phyloP scores from a whole-genome alignment of 2,888 invertebrate genomes.

The Biston betularia region DNA sequence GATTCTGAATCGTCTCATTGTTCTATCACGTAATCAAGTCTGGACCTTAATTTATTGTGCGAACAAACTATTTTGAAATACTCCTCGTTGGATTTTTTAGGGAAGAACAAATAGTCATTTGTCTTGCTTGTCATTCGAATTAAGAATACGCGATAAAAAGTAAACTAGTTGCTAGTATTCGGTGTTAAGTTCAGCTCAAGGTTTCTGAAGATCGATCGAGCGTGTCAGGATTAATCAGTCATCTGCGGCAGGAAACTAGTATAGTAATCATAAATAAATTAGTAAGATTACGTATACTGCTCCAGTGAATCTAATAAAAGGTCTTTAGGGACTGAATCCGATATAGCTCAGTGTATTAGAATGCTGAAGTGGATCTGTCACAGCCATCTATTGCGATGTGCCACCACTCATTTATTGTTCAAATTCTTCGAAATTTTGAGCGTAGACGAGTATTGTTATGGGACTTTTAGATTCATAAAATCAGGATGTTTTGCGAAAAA shows the following conservation, averaged over 20 bases:
- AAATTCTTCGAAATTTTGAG: too few relatives aligned
- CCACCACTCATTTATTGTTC: too few relatives aligned
- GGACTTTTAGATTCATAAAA: too few relatives aligned
- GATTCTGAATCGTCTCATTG: slow-evolving; percentile 34
- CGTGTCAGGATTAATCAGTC: slow-evolving; percentile 20
- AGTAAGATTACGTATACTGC: neutral
- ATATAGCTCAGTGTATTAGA: neutral
- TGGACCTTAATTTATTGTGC: slow-evolving; percentile 39
- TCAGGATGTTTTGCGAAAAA: too few relatives aligned
- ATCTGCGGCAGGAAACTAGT: slow-evolving; percentile 10
- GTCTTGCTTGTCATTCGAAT: slow-evolving; percentile 37
- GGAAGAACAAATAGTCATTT: slow-evolving; percentile 36
- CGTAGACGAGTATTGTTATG: too few relatives aligned
- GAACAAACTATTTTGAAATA: slow-evolving; percentile 40
- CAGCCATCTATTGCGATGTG: too few relatives aligned
- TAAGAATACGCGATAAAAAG: slow-evolving; percentile 30
- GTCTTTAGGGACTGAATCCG: neutral
- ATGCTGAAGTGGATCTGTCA: neutral
- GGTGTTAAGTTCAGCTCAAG: slow-evolving; percentile 20
- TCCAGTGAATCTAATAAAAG: neutral
- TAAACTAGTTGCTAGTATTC: slow-evolving; percentile 17
- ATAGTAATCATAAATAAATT: slow-evolving; percentile 7
- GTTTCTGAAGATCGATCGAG: slow-evolving; percentile 20
- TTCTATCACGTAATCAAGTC: slow-evolving; percentile 37
- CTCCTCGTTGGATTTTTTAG: slow-evolving; percentile 37